Base-by-base conservation (phyloP, 2,113 vertebrate genomes). In the Oncorhynchus gorbuscha region DNA sequence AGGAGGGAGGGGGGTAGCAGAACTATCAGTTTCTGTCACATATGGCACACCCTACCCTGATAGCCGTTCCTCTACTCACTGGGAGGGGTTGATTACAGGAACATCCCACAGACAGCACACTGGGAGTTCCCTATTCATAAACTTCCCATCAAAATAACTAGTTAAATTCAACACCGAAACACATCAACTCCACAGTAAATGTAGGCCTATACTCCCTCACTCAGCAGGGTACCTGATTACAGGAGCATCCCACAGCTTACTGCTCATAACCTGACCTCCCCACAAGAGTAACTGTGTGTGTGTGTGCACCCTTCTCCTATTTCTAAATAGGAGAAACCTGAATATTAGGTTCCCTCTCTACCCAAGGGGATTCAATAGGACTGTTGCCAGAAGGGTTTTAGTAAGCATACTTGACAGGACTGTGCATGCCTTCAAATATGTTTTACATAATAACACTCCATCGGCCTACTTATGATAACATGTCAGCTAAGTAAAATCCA, bases 21-120 rank as follows among this genome's bases (percentile, higher is more conserved):
- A 30, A 30, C 78, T 4, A 1, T 75, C 77, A 64, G 75, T 39
- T 2, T 4, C 74, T 76, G 48, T 45, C 58, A 79, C 16, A 67
- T 77, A 82, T 49, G 64, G 22, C 72, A 81, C 78, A 84, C 92
- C 82, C 88, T 90, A 86, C 89, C 90, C 91, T 77, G 0, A 0
- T 59, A 83, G 76, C 87, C 90, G 85, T 68, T 16, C 26, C 49
- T 59, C 75, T 69, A 78, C 14, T 24, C 48, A 39, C 75, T 45
- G 74, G 48, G 79, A 69, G 65, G 64, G 62, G 68, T 18, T 62
- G 67, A 59, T 51, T 74, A 76, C 66, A 76, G 26, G 39, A 58
- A 75, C 39, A 49, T 24, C 39, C 51, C 69, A 69, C 51, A 48
- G 39, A 20, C 22, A n/a, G 9, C n/a, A 3, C 22, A 64, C 20